A percentile compares a stretch with the other conserved stretches of the same genome.
Conservation (phyloP, 1,140 invertebrate species). For the Tetranychus urticae region DNA sequence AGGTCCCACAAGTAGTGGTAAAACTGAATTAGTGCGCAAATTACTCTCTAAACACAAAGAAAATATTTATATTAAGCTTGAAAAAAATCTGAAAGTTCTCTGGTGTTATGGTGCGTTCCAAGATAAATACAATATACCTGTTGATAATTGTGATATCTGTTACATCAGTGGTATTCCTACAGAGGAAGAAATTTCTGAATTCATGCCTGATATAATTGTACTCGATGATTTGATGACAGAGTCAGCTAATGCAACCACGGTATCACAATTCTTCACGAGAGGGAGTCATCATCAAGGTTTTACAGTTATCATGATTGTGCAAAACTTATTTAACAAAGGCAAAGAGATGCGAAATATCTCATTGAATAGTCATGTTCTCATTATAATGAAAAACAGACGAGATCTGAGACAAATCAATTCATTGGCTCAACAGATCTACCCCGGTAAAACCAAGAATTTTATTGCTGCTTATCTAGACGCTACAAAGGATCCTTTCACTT, state of each 20-base stretch:
- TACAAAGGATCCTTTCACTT: neutral
- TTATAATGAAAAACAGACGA: constrained; percentile 7
- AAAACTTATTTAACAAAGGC: constrained; percentile 3
- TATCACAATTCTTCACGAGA: too few relatives aligned
- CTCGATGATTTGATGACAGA: too few relatives aligned
- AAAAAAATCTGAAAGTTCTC: neutral
- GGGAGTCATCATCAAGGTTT: too few relatives aligned
- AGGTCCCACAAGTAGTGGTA: neutral
- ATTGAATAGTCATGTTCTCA: neutral
- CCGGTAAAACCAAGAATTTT: neutral
- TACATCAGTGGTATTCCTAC: too few relatives aligned
- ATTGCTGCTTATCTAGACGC: neutral
- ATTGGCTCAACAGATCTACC: neutral
- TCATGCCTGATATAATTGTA: too few relatives aligned
- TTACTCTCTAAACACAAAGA: neutral
- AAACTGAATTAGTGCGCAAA: neutral
- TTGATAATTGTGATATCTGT: too few relatives aligned
- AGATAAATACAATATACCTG: neutral
- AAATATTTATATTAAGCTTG: neutral
- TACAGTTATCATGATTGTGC: neutral
- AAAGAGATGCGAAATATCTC: constrained; percentile 2
- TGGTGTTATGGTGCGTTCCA: neutral
- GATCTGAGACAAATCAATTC: constrained; percentile 19
- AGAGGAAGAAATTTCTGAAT: too few relatives aligned
- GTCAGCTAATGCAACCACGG: too few relatives aligned